Evolutionary conservation across 1,140 invertebrate genomes (phyloP), one percentile per base, ranked within the genome.

Genomic region (Pseudomyrmex flavicornis): DNA sequence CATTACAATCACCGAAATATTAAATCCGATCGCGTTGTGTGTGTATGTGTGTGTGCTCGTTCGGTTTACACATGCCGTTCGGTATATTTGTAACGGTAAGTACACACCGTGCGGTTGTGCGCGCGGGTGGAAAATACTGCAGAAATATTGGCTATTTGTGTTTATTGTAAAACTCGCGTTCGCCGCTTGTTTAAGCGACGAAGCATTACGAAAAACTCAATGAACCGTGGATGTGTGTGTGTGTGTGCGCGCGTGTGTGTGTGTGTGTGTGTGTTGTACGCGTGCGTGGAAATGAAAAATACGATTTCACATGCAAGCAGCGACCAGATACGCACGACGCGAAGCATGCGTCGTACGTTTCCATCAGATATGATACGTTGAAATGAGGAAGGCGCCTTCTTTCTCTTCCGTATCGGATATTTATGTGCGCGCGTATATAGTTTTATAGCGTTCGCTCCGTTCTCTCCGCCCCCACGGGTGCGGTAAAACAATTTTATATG

Each of bases 401-500:
- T 22, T 9, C 58, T 56, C 50, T 68, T 66, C 17, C 22, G 15
- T 59, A 44, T 20, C 15, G 48, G 46, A 7, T 46, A 15, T 59
- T 9, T 70, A 46, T 77, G 26, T 52, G 9, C 56, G 44, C 58
- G 17, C 58, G 48, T 59, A 44, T 26, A 46, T 26, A 26, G 12
- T 59, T 12, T n/a, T 15, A 58, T 20, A 50, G 54, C 13, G 9
- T 44, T n/a, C 44, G 17, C 59, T 35, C 5, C 4, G 5, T 35
- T 35, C 35, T 35, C 35, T 35, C 5, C 35, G 35, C 35, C 35
- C 35, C 26, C 80, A 17, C 3, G 83, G 75, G 83, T 80, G 22
- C 65, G 77, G 35, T 82, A 70, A 75, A 88, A 80, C 76, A 82
- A 83, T 88, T 91, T 90, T 89, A 91, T 83, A 35, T 7, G 84